phyloP scores from a whole-genome alignment of 2,113 vertebrate genomes.

The Labrus mixtus region DNA sequence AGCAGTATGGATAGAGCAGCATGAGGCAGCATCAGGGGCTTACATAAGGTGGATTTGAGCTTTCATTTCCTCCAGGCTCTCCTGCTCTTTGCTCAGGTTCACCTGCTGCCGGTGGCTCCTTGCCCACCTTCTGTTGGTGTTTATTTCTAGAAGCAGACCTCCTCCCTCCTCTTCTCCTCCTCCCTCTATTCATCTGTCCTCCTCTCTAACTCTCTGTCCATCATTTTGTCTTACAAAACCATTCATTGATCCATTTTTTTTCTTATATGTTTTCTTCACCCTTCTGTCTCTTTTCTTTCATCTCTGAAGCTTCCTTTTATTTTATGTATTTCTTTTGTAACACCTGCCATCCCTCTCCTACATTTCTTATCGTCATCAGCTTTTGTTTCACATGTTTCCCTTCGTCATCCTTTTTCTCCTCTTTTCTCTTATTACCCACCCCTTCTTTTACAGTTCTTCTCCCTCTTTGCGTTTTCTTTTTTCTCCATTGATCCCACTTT shows the following conservation, averaged over 20 bases:
- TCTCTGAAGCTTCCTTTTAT: background rate
- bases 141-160: slow-evolving; percentile 67
- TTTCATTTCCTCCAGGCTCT: slow-evolving; percentile 66
- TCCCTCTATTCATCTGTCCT: slow-evolving; percentile 27
- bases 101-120: slow-evolving; percentile 66
- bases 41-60: slow-evolving; percentile 50
- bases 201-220: background rate
- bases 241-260: background rate
- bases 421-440: background rate
- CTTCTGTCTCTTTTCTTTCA: background rate
- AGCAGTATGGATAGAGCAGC: slow-evolving; percentile 17
- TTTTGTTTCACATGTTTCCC: background rate
- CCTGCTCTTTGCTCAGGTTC: slow-evolving; percentile 58
- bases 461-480: background rate
- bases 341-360: too few relatives aligned
- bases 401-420: background rate
- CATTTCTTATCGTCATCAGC: background rate
- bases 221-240: slow-evolving; percentile 7
- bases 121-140: slow-evolving; percentile 75
- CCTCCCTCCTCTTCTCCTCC: slow-evolving; percentile 28
- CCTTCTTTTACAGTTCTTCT: background rate
- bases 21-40: slow-evolving; percentile 33
- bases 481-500: background rate
- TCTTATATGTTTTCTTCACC: too few relatives aligned
- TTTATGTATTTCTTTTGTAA: background rate